These are phyloP conservation scores for Trichonephila clavipes DNA, from an alignment of 1,140 invertebrate species.

Conservation along the genomic window DNA sequence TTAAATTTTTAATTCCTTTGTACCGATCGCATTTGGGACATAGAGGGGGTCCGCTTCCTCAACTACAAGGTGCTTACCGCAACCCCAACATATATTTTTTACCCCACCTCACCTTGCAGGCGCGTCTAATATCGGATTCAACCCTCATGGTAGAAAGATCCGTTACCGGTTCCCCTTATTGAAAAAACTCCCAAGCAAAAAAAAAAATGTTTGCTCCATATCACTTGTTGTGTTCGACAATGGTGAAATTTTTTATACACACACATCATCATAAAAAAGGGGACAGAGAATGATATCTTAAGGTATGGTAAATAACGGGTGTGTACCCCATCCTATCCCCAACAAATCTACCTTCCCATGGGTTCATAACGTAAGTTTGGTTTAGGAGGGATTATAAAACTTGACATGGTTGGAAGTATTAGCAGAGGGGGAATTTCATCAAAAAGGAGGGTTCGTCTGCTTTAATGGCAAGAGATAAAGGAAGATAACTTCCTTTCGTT, in stretches of 20 bases:
- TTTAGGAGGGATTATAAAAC: conserved; percentile 56
- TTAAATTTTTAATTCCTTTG: conserved; percentile 73
- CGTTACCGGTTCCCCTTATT: conserved; percentile 41
- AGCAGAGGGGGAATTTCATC: not conserved
- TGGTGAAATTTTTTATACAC: not conserved
- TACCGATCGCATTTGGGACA: not conserved
- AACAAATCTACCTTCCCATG: conserved; percentile 49
- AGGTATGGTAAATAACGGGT: conserved; percentile 72
- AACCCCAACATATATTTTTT: conserved; percentile 43
- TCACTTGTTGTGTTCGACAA: conserved; percentile 63
- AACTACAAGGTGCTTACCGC: conserved; percentile 31
- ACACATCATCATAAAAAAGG: conserved; percentile 2
- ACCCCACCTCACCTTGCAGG: conserved; percentile 54
- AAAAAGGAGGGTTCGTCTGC: conserved; percentile 12
- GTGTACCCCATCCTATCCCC: conserved; percentile 9
- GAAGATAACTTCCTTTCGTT: not conserved
- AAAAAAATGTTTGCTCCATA: conserved; percentile 52
- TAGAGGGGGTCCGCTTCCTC: conserved; percentile 28
- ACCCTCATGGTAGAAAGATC: conserved; percentile 25
- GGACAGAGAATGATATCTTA: not conserved
- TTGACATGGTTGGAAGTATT: conserved; percentile 52
- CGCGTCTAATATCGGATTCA: not conserved
- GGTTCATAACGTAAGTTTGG: conserved; percentile 57
- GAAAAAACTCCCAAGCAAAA: conserved; percentile 17
- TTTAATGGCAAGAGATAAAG: not conserved